Base-by-base conservation (phyloP, 1,140 invertebrate species). In the Drosophila cardini region DNA sequence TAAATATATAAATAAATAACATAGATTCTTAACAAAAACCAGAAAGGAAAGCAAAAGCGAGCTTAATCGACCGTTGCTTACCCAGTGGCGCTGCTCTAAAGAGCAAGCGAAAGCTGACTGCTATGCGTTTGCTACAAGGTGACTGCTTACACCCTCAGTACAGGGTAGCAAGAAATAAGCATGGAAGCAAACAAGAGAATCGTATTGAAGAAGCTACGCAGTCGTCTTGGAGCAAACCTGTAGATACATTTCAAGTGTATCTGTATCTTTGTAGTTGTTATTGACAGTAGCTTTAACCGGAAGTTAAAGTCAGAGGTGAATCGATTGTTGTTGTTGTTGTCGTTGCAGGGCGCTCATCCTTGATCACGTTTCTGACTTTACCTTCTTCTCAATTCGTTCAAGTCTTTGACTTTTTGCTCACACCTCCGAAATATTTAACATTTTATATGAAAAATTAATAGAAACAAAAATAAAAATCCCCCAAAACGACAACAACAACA, bases 401-500 rank as follows among this genome's bases (percentile, higher is more conserved):
- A 55, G 11, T 55, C 32, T 36, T 57, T 57, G 18, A 10, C 38
- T 57, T 57, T 57, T 40, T 21, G 38, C 36, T 21, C 55, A 42
- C 55, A 57, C 55, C 55, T 48, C 46, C 52, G 38, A 55, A 55
- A 18, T 38, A 16, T n/a, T 55, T 6, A 77, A 74, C 58, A 45
- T 73, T 77, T 74, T 62, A 82, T 82, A 78, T 82, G 80, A 75
- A 82, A 82, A 78, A 75, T 71, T 40, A 71, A 75, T 82, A 78
- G 21, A 82, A 78, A 62, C 48, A 72, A 68, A 42, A 53, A 69
- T n/a, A 60, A 56, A 26, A 36, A 53, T 6, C 34, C 52, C 52
- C 52, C 15, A 30, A 26, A 26, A 4, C 57, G 48, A 42, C 64
- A 52, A 56, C 34, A 58, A 68, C 26, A 50, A 57, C 48, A 72